Evolutionary conservation across 1,140 invertebrate genomes (phyloP), one percentile per base, ranked within the genome.

Genomic region (Trachymyrmex septentrionalis): DNA sequence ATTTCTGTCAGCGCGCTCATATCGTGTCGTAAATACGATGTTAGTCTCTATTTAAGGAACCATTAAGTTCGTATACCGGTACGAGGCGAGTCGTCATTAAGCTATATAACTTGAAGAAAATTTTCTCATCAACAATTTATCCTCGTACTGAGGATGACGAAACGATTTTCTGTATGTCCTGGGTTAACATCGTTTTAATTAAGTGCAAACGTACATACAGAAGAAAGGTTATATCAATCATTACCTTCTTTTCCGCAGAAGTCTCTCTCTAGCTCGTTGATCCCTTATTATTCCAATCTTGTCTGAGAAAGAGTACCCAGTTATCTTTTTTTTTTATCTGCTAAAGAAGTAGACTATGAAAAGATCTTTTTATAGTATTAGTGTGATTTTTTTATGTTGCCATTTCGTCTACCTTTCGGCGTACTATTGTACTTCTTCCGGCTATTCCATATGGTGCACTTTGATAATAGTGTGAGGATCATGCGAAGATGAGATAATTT

Each of bases 401-500:
- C 12, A 61, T 88, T 61, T 77, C 24, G 27, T 64, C 71, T 34
- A 48, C 44, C 69, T 71, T 53, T 0, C 27, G 19, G 19, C 27
- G 0, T 30, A 50, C 19, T 24, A 57, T n/a, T n/a, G n/a, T n/a
- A n/a, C n/a, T 67, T 48, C 10, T n/a, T n/a, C 27, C 27, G 16
- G 27, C 19, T n/a, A 71, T 57, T 71, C 50, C 73, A 44, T 14
- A 34, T 57, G n/a, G 21, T 19, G 30, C 55, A 48, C 48, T 44
- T 81, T 69, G 44, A 14, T 85, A 78, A 90, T 89, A 72, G 59
- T 63, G 72, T 85, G 85, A 80, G 73, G 81, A 89, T 66, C 75
- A 85, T 75, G 38, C 86, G 75, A 81, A 71, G 84, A 92, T 90
- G 86, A 88, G 88, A 92, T 92, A 92, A 92, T 93, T 92, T 91